Evolutionary conservation across 2,797 vertebrate genomes (phyloP).

Genomic region (Poeciliopsis gracilis): DNA sequence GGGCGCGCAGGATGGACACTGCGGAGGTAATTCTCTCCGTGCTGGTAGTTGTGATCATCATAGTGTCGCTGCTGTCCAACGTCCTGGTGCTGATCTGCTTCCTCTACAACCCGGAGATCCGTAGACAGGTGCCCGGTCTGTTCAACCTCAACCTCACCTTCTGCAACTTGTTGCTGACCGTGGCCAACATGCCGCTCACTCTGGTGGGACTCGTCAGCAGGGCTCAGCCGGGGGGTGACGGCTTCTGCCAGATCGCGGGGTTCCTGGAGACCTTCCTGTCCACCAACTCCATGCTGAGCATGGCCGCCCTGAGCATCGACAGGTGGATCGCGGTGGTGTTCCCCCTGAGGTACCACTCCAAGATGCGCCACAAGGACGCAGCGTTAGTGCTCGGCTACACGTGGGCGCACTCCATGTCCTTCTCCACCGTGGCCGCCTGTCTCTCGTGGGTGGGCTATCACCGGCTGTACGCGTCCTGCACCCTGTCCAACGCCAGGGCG

Average conservation of each 20-base stretch:
- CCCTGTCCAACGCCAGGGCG: slow-evolving; percentile 85
- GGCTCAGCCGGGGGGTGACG: slow-evolving; percentile 86
- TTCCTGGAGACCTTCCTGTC: slow-evolving; percentile 97
- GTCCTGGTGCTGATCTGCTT: slow-evolving; percentile 97
- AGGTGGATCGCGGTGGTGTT: slow-evolving; percentile 98
- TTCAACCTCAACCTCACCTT: slow-evolving; percentile 98
- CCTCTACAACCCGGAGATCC: slow-evolving; percentile 92
- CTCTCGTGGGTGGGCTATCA: slow-evolving; percentile 97
- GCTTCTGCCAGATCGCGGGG: slow-evolving; percentile 87
- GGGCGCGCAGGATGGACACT: slow-evolving; percentile 88
- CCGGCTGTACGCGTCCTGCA: slow-evolving; percentile 95
- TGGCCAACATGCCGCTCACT: slow-evolving; percentile 95
- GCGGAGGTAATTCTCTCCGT: slow-evolving; percentile 89
- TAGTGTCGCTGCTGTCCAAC: slow-evolving; percentile 96
- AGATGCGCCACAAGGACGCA: slow-evolving; percentile 93
- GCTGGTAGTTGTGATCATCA: slow-evolving; percentile 87
- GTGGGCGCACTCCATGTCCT: slow-evolving; percentile 92
- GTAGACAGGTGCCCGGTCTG: slow-evolving; percentile 92
- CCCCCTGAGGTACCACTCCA: slow-evolving; percentile 94
- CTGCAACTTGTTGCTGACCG: slow-evolving; percentile 95
- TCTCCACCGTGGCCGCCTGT: slow-evolving; percentile 89
- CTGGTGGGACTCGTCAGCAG: slow-evolving; percentile 88
- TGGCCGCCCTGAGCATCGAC: slow-evolving; percentile 97
- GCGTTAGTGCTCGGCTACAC: slow-evolving; percentile 92
- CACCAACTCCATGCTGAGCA: slow-evolving; percentile 95